Percentiles rank a stretch among this genome's conserved stretches.
Conservation (phyloP, 2,888 invertebrate species). For the Melieria omissa region DNA sequence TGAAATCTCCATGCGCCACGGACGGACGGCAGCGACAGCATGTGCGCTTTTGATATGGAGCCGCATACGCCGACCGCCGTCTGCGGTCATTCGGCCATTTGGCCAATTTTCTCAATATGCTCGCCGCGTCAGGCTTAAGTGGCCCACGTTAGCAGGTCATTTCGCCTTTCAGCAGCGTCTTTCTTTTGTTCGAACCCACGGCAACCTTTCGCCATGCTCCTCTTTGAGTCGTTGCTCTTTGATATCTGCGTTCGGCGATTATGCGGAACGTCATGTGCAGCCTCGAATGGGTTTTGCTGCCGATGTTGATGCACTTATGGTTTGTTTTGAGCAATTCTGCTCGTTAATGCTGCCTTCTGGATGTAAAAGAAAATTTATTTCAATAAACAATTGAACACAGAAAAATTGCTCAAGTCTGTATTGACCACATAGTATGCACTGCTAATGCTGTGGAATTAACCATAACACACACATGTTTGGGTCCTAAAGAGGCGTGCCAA, state of each 20-base stretch:
- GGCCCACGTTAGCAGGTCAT: constrained; percentile 29
- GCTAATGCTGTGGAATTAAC: background rate
- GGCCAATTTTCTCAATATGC: background rate
- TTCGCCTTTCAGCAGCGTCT: constrained; percentile 33
- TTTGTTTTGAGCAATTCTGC: constrained; percentile 49
- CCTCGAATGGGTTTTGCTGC: background rate
- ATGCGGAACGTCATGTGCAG: constrained; percentile 15
- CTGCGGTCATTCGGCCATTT: constrained; percentile 6
- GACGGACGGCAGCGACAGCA: constrained; percentile 25
- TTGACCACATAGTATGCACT: constrained; percentile 21
- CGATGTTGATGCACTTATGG: constrained; percentile 47
- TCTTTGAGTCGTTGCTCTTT: constrained; percentile 16
- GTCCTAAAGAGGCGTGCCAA: constrained; percentile 49
- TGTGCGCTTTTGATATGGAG: constrained; percentile 41
- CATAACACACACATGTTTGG: constrained; percentile 20
- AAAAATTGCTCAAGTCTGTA: constrained; percentile 43
- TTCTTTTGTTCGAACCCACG: background rate
- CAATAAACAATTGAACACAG: constrained; percentile 52
- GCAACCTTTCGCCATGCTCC: constrained; percentile 11
- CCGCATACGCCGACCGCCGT: constrained; percentile 31
- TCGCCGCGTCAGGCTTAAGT: too few species aligned
- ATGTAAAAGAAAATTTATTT: constrained; percentile 55
- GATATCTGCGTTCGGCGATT: constrained; percentile 13
- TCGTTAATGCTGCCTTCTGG: constrained; percentile 39
- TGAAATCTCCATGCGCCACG: constrained; percentile 48